phyloP scores from a whole-genome alignment of 2,888 invertebrate species.

The Apocheima hispidaria region DNA sequence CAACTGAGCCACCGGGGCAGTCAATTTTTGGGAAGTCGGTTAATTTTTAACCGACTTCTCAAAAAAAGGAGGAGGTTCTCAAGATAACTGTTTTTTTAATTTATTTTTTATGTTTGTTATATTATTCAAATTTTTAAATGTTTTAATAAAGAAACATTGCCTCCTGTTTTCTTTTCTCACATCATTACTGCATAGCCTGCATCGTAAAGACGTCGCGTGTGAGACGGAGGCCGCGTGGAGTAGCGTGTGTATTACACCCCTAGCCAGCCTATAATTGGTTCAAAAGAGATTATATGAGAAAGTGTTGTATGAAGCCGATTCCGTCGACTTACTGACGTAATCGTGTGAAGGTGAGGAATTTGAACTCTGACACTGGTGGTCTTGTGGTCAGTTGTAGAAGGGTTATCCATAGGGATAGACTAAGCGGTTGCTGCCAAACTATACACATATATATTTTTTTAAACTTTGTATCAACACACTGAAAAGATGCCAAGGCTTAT shows the following conservation, averaged over 20 bases:
- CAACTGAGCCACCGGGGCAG: too few species aligned
- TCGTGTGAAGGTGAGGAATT: conserved; percentile 42
- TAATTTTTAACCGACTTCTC: too few species aligned
- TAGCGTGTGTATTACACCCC: conserved; percentile 46
- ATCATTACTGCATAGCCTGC: background rate
- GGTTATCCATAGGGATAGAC: too few species aligned
- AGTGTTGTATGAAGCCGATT: conserved; percentile 55
- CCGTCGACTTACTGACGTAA: conserved; percentile 48
- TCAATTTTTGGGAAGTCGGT: too few species aligned
- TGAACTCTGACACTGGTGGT: conserved; percentile 46
- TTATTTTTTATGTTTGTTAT: too few species aligned
- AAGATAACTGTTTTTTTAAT: too few species aligned
- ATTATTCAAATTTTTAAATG: background rate
- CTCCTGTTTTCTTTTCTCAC: conserved; percentile 28
- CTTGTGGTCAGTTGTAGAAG: conserved; percentile 17
- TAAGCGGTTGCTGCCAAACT: too few species aligned
- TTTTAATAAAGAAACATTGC: conserved; percentile 12
- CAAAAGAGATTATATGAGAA: conserved; percentile 56
- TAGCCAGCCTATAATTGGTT: conserved; percentile 53
- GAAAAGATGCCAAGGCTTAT: too few species aligned
- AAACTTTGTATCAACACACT: too few species aligned
- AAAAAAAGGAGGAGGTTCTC: too few species aligned
- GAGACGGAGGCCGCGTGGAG: conserved; percentile 52
- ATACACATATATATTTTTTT: too few species aligned
- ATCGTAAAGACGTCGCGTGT: conserved; percentile 48